These are phyloP conservation scores for Ochropacha duplaris DNA, from an alignment of 2,888 invertebrate genomes.

Conservation along the genomic window DNA sequence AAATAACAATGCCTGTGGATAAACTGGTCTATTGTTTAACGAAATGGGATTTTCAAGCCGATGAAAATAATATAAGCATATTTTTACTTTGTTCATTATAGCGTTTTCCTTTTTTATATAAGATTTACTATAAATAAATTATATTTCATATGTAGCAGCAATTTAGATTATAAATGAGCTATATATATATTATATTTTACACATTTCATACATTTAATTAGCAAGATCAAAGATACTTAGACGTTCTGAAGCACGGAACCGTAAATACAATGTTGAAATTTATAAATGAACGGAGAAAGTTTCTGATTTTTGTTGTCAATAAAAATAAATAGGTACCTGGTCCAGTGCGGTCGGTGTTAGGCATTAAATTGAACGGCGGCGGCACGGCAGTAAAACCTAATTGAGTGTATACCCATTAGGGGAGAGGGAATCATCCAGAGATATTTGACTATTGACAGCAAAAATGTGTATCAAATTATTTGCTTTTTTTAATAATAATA, in stretches of 20 bases:
- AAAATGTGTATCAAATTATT: neutral
- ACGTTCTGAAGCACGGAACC: neutral
- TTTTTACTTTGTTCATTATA: neutral
- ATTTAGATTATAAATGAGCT: too few species aligned
- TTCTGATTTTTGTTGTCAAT: slow-evolving; percentile 53
- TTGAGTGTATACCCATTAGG: slow-evolving; percentile 78
- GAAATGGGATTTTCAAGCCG: neutral
- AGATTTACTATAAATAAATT: too few species aligned
- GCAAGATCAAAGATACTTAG: neutral
- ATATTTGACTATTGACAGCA: slow-evolving; percentile 44
- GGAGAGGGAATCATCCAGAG: slow-evolving; percentile 48
- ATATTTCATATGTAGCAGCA: too few species aligned
- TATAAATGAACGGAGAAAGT: slow-evolving; percentile 27
- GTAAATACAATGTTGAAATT: slow-evolving; percentile 20
- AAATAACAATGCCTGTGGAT: neutral
- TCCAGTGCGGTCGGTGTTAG: slow-evolving; percentile 68
- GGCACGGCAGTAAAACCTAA: slow-evolving; percentile 71
- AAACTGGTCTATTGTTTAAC: neutral
- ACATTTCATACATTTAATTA: neutral
- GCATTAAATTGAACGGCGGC: slow-evolving; percentile 76
- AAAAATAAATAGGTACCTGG: slow-evolving; percentile 71
- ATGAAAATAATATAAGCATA: neutral
- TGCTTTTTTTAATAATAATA: neutral
- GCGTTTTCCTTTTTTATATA: too few species aligned
- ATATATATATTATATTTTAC: neutral